Evolutionary conservation across 2,113 vertebrate species (phyloP).

Genomic region (Alectura lathami): DNA sequence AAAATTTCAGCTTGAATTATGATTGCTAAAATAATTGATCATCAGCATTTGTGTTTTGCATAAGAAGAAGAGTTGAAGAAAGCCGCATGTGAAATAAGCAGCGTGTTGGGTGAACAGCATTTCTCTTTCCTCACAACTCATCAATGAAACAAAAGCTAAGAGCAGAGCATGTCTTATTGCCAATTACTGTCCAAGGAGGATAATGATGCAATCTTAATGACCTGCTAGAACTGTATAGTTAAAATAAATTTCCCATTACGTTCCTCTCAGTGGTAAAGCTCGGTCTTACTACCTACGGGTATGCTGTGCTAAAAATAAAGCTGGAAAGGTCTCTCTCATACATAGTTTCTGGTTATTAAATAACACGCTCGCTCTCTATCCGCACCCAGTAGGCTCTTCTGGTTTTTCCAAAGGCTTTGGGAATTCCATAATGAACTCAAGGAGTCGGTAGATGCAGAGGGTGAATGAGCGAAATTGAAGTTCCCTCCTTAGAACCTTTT

Average conservation of each 20-base stretch:
- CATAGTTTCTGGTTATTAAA: slow-evolving; percentile 17
- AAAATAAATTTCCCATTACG: slow-evolving; percentile 43
- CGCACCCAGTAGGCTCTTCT: not conserved
- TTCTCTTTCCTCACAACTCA: slow-evolving; percentile 7
- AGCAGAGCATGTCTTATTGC: slow-evolving; percentile 7
- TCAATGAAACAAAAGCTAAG: slow-evolving; percentile 43
- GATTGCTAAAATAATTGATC: slow-evolving; percentile 64
- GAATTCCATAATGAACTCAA: not conserved
- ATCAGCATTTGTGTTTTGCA: slow-evolving; percentile 33
- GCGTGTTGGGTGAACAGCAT: not conserved
- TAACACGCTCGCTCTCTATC: not conserved
- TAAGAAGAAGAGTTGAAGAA: slow-evolving; percentile 11
- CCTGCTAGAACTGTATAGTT: slow-evolving; percentile 20
- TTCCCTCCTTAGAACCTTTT: not conserved
- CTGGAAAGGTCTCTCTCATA: slow-evolving; percentile 32
- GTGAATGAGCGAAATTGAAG: not conserved
- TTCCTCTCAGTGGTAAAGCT: slow-evolving; percentile 18
- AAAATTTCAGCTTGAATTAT: slow-evolving; percentile 50
- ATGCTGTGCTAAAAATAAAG: slow-evolving; percentile 43
- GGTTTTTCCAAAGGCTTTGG: not conserved
- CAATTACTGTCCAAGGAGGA: slow-evolving; percentile 55
- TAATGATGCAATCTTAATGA: slow-evolving; percentile 38
- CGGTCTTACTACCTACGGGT: not conserved
- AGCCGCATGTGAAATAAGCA: slow-evolving; percentile 46
- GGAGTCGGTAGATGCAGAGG: not conserved